Conservation (phyloP, 2,113 vertebrate species). For the Pithys albifrons region DNA sequence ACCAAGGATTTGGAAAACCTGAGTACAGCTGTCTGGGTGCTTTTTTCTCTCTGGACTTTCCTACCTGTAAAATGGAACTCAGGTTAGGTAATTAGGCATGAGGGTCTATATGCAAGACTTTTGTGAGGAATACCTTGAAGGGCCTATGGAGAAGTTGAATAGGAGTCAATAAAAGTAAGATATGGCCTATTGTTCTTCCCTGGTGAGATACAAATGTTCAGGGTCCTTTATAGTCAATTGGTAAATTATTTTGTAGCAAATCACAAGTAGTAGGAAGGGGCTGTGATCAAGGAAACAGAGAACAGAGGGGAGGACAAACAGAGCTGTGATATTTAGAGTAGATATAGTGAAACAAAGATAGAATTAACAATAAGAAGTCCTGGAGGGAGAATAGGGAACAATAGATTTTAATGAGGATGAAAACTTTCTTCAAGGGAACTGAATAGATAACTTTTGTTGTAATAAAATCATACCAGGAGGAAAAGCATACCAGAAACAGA, state of each 20-base stretch:
- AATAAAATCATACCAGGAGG: background rate
- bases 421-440: background rate
- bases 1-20: background rate
- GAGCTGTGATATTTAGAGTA: background rate
- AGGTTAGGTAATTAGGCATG: background rate
- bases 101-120: background rate
- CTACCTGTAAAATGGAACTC: background rate
- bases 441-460: background rate
- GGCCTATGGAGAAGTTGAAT: background rate
- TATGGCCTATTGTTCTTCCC: background rate
- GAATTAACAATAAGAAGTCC: background rate
- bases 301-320: background rate
- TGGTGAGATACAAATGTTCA: background rate
- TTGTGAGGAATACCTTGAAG: background rate
- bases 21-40: background rate
- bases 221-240: background rate
- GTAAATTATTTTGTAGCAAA: background rate
- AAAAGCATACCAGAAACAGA: background rate
- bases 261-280: background rate
- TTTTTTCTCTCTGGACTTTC: background rate
- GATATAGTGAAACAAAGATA: background rate
- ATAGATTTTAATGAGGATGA: slow-evolving; percentile 26
- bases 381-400: background rate
- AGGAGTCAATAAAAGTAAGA: background rate
- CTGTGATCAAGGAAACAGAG: background rate